Conservation (phyloP, 2,888 invertebrate genomes). For the Diloba caeruleocephala region DNA sequence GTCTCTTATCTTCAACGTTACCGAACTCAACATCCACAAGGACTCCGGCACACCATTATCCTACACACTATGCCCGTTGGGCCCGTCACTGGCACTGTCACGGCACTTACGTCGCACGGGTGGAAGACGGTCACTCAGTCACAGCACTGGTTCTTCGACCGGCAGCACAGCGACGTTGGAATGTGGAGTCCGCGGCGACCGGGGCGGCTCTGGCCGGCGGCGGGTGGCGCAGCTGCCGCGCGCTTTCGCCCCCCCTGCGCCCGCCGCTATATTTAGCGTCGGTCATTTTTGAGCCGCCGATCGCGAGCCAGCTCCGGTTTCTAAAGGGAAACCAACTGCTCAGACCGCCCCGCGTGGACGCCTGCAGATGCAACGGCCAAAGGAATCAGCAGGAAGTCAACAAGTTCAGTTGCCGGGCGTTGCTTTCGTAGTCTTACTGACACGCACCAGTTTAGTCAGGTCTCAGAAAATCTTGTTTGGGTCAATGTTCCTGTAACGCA, state of each 20-base stretch:
- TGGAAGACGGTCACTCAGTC: constrained; percentile 87
- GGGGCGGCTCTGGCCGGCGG: constrained; percentile 90
- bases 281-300: constrained; percentile 82
- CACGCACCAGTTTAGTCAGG: constrained; percentile 6
- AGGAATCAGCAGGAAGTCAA: constrained; percentile 35
- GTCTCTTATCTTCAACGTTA: constrained; percentile 53
- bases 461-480: constrained; percentile 3
- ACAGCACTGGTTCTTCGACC: constrained; percentile 79
- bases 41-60: constrained; percentile 57
- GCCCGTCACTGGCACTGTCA: constrained; percentile 68
- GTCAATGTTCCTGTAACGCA: neutral
- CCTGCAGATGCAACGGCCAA: constrained; percentile 54
- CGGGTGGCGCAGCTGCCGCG: constrained; percentile 60
- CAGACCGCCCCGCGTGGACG: constrained; percentile 57
- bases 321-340: constrained; percentile 70
- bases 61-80: constrained; percentile 71
- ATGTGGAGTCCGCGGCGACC: constrained; percentile 92
- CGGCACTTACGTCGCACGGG: constrained; percentile 89
- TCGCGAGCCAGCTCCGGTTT: constrained; percentile 85
- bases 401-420: constrained; percentile 27
- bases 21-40: constrained; percentile 56
- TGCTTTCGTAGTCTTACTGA: constrained; percentile 8
- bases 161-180: constrained; percentile 90
- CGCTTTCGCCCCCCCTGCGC: constrained; percentile 51
- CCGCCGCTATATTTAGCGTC: constrained; percentile 79